phyloP scores from a whole-genome alignment of 1,140 invertebrate species.

The Lucilia sericata region DNA sequence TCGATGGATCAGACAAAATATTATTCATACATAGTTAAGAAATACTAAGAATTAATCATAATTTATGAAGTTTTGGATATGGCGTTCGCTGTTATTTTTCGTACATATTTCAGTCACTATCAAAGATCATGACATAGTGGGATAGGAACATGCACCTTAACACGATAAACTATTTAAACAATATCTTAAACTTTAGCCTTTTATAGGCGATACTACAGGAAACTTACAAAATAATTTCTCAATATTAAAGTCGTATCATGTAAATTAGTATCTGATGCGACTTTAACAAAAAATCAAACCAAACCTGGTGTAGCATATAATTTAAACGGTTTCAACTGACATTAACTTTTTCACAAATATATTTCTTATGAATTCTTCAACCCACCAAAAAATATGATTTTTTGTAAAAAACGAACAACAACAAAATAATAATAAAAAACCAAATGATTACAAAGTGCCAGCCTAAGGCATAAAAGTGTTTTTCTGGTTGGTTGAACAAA shows the following conservation, averaged over 20 bases:
- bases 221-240: no score
- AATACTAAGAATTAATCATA: conserved; percentile 17
- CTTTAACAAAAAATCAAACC: no score
- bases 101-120: background rate
- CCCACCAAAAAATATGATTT: background rate
- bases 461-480: background rate
- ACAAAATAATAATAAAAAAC: background rate
- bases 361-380: background rate
- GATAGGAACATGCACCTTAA: no score
- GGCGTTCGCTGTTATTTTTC: background rate
- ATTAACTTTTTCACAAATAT: no score
- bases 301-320: no score
- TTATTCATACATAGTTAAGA: background rate
- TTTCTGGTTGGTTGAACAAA: conserved; percentile 36
- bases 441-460: background rate
- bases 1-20: conserved; percentile 9
- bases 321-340: no score
- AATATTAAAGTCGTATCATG: no score
- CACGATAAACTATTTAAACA: no score
- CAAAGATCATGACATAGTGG: background rate
- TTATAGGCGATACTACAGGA: no score
- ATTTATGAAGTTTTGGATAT: background rate
- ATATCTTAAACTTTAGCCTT: no score
- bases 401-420: no score
- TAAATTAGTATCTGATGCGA: no score